Percentiles rank a stretch among this genome's conserved stretches.
These are phyloP conservation scores for Himalopsyche kuldschensis DNA, from an alignment of 2,888 invertebrate genomes.

Conservation along the genomic window DNA sequence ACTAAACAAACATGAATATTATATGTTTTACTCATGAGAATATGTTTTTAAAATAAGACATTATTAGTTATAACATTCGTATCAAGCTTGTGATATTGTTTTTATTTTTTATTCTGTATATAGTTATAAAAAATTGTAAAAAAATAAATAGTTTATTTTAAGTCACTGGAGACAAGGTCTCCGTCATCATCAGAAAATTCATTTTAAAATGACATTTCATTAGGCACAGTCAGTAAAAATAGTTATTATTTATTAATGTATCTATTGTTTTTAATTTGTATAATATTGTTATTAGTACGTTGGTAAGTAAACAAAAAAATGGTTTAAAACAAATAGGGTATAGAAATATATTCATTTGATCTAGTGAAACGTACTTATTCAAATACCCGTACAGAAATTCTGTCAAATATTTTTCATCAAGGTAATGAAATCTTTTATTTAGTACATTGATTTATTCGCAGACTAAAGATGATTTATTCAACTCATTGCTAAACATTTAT, in stretches of 20 bases:
- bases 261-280: no score
- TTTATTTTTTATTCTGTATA: background rate
- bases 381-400: no score
- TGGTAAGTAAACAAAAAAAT: no score
- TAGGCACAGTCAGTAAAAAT: background rate
- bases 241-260: background rate
- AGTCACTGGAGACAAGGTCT: background rate
- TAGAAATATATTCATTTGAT: no score
- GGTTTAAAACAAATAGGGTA: no score
- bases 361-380: no score
- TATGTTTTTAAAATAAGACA: background rate
- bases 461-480: no score
- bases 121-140: background rate
- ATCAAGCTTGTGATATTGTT: background rate
- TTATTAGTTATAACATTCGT: background rate
- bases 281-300: no score
- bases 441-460: no score
- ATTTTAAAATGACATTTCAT: background rate
- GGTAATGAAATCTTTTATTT: no score
- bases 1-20: no score
- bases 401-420: no score
- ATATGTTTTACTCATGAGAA: background rate
- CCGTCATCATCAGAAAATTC: background rate
- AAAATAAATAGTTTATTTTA: background rate
- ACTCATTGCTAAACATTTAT: background rate